phyloP scores from a whole-genome alignment of 2,797 vertebrate species.

The Myotis planiceps region DNA sequence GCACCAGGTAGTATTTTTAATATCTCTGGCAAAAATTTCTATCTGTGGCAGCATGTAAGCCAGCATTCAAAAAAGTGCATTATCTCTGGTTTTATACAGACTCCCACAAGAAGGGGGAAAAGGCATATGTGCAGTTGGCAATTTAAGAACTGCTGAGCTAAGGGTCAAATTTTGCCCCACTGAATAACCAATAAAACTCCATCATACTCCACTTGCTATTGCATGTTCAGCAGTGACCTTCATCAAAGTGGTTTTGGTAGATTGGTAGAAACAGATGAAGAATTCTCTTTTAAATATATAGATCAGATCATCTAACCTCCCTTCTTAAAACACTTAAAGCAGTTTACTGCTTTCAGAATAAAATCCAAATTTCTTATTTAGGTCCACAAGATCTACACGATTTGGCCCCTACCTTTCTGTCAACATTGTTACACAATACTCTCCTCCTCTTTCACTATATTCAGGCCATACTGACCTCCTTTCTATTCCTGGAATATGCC shows the following conservation, averaged over 20 bases:
- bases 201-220: background rate
- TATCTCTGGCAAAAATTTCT: constrained; percentile 57
- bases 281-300: constrained; percentile 12
- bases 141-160: constrained; percentile 13
- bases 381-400: background rate
- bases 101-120: background rate
- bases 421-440: background rate
- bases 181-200: constrained; percentile 14
- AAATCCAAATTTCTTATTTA: constrained; percentile 39
- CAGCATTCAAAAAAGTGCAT: constrained; percentile 33
- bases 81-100: constrained; percentile 29
- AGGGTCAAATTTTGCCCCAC: background rate
- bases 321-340: constrained; percentile 3
- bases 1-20: constrained; percentile 63
- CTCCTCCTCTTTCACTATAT: background rate
- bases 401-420: background rate
- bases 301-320: background rate
- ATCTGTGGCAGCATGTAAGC: constrained; percentile 16
- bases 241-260: background rate
- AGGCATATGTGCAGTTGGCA: background rate
- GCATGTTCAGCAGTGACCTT: background rate
- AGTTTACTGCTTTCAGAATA: background rate
- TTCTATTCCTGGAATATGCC: background rate
- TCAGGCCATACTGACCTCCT: background rate
- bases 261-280: background rate